Base-by-base conservation (phyloP, 1,140 invertebrate species). In the Cotesia glomerata region DNA sequence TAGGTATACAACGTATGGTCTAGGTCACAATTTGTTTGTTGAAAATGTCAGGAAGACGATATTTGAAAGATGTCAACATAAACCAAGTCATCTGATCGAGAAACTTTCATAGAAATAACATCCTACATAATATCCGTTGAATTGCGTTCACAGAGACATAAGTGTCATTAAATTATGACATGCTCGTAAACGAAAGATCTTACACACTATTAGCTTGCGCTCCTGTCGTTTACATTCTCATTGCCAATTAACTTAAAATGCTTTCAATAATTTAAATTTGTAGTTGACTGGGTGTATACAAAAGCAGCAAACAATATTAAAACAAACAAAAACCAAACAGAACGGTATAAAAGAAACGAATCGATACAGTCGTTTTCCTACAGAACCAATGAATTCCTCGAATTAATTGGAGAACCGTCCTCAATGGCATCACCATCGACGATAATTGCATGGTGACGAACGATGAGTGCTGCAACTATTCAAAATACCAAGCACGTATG, bases 401-500 rank as follows among this genome's bases (percentile, higher is more conserved):
- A 58, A 71, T 71, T 71, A 71, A 71, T 71, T 71, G 70, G 70
- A 71, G 32, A 26, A 36, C 35, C 52, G 51, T 71, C 11, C 49
- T 65, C 70, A 52, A 71, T 71, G 51, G 45, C 62, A 65, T 71
- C 69, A 51, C 51, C 62, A 34, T 71, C 49, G 62, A 71, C 70
- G 62, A 71, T 71, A 71, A 65, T 71, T 71, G 70, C 18, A 18
- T 51, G 65, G 61, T 71, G 70, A 71, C 62, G 62, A 71, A 65
- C 51, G 70, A 71, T 51, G 70, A 71, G 62, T 71, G 52, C 62
- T 35, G 62, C 49, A 71, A 71, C 62, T 65, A 65, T 71, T 71
- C 34, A 62, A 65, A 71, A 71, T 71, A 71, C 70, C 34, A 35
- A 65, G 62, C 70, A 71, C 70, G 70, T 71, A 65, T 64, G 49